A percentile compares a stretch with the other conserved stretches of the same genome.
These are phyloP conservation scores for Calephelis nemesis DNA, from an alignment of 1,140 invertebrate genomes.

Conservation along the genomic window DNA sequence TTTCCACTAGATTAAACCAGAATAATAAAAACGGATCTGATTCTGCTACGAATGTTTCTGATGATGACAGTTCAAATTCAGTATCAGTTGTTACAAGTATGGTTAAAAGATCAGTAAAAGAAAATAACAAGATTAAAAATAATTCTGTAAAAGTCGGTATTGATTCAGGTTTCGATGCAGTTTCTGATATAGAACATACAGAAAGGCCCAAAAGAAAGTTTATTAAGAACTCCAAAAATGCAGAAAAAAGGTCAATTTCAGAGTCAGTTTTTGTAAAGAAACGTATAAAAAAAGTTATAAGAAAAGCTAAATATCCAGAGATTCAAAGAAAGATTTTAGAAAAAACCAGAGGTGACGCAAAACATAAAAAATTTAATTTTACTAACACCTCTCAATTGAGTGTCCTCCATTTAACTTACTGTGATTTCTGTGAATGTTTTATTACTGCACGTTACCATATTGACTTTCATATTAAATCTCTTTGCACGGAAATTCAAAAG, in stretches of 20 bases:
- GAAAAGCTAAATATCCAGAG: no score
- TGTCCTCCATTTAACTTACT: conserved; percentile 37
- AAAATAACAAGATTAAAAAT: no score
- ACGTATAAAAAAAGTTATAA: no score
- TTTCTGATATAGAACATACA: no score
- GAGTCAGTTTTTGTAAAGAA: no score
- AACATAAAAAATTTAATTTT: conserved; percentile 15
- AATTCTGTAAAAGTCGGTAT: no score
- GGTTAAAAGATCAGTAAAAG: no score
- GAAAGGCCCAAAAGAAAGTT: no score
- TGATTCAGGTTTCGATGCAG: no score
- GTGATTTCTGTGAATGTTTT: conserved; percentile 49
- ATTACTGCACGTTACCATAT: conserved; percentile 29
- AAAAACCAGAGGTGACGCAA: conserved; percentile 6
- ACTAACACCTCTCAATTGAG: not conserved
- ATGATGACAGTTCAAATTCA: not conserved
- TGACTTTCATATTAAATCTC: conserved; percentile 37
- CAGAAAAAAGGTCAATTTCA: no score
- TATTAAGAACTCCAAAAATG: no score
- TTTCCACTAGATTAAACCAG: not conserved
- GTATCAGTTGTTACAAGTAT: not conserved
- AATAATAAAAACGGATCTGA: not conserved
- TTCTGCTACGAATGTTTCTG: not conserved
- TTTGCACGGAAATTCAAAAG: conserved; percentile 36
- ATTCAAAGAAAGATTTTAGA: not conserved